A percentile compares a stretch with the other conserved stretches of the same genome.
Conservation (phyloP, 1,140 invertebrate species). For the Frieseomelitta varia region DNA sequence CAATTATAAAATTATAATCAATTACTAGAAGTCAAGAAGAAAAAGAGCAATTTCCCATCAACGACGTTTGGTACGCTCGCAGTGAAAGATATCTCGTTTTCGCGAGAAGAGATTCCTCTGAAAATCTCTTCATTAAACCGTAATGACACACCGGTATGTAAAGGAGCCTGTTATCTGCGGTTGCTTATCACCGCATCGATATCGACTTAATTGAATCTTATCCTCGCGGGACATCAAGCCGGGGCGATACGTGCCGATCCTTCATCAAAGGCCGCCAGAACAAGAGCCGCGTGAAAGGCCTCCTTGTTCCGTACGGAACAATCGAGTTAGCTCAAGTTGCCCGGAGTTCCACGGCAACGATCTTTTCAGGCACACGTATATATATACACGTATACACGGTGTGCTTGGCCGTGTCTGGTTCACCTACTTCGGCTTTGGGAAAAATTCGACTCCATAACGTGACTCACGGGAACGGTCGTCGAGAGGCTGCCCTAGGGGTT, state of each 20-base stretch:
- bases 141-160: slow-evolving; percentile 17
- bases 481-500: background rate
- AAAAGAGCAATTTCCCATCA: no score
- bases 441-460: slow-evolving; percentile 13
- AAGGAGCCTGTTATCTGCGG: slow-evolving; percentile 9
- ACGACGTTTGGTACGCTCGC: background rate
- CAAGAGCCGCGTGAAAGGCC: slow-evolving; percentile 65
- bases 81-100: background rate
- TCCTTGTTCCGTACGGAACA: slow-evolving; percentile 69
- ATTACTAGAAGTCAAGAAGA: no score
- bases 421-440: background rate
- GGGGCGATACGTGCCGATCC: slow-evolving; percentile 51
- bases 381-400: slow-evolving; percentile 19
- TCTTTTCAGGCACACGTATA: slow-evolving; percentile 39
- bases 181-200: slow-evolving; percentile 47
- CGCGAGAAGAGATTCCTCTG: background rate
- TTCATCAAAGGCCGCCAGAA: slow-evolving; percentile 56
- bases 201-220: slow-evolving; percentile 61
- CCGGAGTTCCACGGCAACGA: slow-evolving; percentile 35
- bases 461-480: slow-evolving; percentile 8
- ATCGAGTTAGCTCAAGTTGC: slow-evolving; percentile 68
- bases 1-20: no score
- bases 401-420: background rate
- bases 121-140: slow-evolving; percentile 26
- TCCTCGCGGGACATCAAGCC: slow-evolving; percentile 51